A percentile compares a stretch with the other conserved stretches of the same genome.
phyloP scores from a whole-genome alignment of 64 coral and sea anemone genomes.

The Montipora foliosa region DNA sequence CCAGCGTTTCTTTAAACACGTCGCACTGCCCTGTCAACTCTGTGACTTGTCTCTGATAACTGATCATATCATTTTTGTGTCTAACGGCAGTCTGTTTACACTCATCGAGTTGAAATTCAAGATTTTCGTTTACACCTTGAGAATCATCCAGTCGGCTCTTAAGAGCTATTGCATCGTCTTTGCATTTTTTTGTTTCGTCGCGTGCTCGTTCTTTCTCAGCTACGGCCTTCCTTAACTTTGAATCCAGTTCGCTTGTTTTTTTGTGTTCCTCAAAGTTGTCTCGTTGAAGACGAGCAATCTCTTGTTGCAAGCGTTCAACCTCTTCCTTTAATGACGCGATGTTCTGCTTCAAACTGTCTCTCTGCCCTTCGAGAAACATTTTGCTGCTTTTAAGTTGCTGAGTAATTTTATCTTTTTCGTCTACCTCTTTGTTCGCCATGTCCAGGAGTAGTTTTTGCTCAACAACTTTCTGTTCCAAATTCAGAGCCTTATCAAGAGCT shows the following conservation, averaged over 20 bases:
- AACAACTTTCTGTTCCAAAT: slow-evolving; percentile 47
- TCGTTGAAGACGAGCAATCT: slow-evolving; percentile 69
- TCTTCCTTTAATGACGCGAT: slow-evolving; percentile 61
- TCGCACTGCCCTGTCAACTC: slow-evolving; percentile 62
- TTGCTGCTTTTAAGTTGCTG: slow-evolving; percentile 82
- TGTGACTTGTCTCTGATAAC: slow-evolving; percentile 52
- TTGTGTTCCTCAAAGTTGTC: slow-evolving; percentile 76
- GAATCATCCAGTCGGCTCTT: slow-evolving; percentile 54
- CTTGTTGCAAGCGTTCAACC: slow-evolving; percentile 64
- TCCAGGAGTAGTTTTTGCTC: slow-evolving; percentile 82
- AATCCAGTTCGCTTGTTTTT: slow-evolving; percentile 63
- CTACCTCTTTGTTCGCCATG: slow-evolving; percentile 71
- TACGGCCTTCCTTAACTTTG: slow-evolving; percentile 59
- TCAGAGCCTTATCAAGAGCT: slow-evolving; percentile 15
- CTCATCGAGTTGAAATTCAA: slow-evolving; percentile 50
- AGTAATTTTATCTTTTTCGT: slow-evolving; percentile 78
- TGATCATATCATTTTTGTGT: slow-evolving; percentile 58
- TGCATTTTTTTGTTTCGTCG: slow-evolving; percentile 54
- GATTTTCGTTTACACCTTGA: slow-evolving; percentile 23
- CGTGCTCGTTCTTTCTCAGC: slow-evolving; percentile 34
- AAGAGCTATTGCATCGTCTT: slow-evolving; percentile 60
- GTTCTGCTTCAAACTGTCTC: slow-evolving; percentile 81
- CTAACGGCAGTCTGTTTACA: slow-evolving; percentile 58
- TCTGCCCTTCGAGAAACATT: slow-evolving; percentile 71
- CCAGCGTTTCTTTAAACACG: slow-evolving; percentile 46